Evolutionary conservation across 2,888 invertebrate genomes (phyloP).

Genomic region (Stenotaenia linearis): DNA sequence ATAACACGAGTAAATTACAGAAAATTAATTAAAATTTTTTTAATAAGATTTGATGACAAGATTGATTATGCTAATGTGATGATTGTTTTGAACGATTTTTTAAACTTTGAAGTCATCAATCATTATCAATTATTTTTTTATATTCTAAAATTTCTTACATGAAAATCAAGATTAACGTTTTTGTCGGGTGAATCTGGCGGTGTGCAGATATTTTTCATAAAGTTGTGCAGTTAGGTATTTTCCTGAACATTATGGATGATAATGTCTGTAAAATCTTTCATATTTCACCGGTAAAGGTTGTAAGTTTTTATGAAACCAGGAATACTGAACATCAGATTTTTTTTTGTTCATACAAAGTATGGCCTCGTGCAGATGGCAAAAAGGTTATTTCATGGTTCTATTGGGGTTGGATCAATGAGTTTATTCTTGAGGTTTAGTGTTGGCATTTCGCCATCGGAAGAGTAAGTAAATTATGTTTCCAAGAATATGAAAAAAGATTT

Average conservation of each 20-base stretch:
- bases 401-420: conserved; percentile 24
- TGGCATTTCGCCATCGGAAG: not conserved
- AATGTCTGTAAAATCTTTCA: not conserved
- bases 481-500: not conserved
- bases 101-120: not conserved
- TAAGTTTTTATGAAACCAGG: not conserved
- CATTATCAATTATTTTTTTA: not conserved
- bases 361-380: not conserved
- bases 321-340: not conserved
- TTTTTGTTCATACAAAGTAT: not conserved
- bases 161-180: too few species aligned
- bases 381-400: not conserved
- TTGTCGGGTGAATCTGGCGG: too few species aligned
- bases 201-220: too few species aligned
- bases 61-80: not conserved
- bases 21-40: too few species aligned
- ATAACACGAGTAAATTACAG: too few species aligned
- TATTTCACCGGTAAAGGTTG: not conserved
- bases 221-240: not conserved
- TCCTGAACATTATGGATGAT: not conserved
- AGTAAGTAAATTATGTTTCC: conserved; percentile 15
- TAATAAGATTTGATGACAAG: not conserved
- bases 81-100: not conserved
- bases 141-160: not conserved
- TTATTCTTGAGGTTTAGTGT: not conserved